These are phyloP conservation scores for Pseudopleuronectes americanus DNA, from an alignment of 2,797 vertebrate species.

Conservation along the genomic window DNA sequence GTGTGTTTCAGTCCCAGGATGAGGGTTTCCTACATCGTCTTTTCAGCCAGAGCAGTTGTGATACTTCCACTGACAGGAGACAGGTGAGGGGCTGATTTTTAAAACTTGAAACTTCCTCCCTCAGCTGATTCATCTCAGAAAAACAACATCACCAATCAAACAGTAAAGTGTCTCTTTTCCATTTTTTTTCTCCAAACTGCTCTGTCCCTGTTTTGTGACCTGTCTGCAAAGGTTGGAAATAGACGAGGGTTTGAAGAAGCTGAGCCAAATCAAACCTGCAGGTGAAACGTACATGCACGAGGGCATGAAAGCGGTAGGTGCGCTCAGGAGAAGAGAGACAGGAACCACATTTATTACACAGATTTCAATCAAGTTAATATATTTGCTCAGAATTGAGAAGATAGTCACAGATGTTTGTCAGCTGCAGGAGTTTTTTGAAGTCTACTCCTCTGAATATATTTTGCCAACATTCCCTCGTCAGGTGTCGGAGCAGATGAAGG, in stretches of 20 bases:
- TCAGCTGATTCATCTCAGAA: not conserved
- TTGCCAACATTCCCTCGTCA: conserved; percentile 27
- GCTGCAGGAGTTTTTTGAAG: no score
- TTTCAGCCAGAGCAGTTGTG: conserved; percentile 85
- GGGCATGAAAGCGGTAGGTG: conserved; percentile 89
- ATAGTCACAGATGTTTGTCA: no score
- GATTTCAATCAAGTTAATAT: no score
- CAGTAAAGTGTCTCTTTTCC: not conserved
- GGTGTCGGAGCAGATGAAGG: conserved; percentile 89
- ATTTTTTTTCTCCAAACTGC: not conserved
- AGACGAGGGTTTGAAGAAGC: conserved; percentile 84
- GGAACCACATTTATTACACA: no score
- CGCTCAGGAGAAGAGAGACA: not conserved
- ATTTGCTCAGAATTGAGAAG: no score
- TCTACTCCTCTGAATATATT: not conserved
- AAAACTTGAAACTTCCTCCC: not conserved
- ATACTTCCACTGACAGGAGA: conserved; percentile 87
- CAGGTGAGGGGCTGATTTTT: conserved; percentile 81
- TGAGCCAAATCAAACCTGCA: conserved; percentile 86
- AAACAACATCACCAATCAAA: not conserved
- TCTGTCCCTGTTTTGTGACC: conserved; percentile 8
- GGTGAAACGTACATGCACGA: conserved; percentile 97
- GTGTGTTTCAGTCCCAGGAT: conserved; percentile 75
- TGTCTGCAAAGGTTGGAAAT: conserved; percentile 79
- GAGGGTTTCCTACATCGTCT: conserved; percentile 78